Evolutionary conservation across 2,113 vertebrate species (phyloP).

Genomic region (Larimichthys crocea): DNA sequence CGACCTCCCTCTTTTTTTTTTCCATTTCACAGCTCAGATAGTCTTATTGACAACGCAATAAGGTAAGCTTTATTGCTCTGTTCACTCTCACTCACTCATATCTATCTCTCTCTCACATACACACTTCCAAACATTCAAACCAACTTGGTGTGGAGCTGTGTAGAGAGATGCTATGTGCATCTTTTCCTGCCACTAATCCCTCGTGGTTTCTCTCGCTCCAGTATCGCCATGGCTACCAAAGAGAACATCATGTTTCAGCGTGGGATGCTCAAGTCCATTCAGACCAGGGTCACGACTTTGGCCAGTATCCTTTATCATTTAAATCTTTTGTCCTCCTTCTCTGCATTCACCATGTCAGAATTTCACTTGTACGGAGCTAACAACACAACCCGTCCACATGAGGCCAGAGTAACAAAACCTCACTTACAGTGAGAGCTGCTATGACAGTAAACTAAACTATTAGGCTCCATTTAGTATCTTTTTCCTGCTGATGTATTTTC

Average conservation of each 20-base stretch:
- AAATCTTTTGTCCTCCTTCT: neutral
- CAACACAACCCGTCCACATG: no score
- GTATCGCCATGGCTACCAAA: conserved; percentile 98
- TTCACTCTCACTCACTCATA: conserved; percentile 26
- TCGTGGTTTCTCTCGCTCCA: conserved; percentile 70
- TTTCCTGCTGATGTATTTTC: conserved; percentile 27
- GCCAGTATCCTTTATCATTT: conserved; percentile 93
- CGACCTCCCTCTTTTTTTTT: conserved; percentile 23
- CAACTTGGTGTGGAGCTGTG: conserved; percentile 22
- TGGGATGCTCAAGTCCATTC: conserved; percentile 95
- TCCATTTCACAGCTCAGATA: conserved; percentile 66
- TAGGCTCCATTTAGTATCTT: conserved; percentile 20
- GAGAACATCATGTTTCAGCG: conserved; percentile 98
- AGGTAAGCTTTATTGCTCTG: conserved; percentile 62
- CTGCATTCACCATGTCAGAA: neutral
- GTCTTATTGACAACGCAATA: conserved; percentile 72
- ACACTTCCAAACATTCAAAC: conserved; percentile 34
- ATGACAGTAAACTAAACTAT: neutral
- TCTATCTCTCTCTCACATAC: neutral
- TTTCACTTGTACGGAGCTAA: neutral
- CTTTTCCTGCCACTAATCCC: conserved; percentile 22
- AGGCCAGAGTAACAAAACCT: conserved; percentile 4
- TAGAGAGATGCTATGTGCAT: neutral
- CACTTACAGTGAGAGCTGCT: conserved; percentile 21
- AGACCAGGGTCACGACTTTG: conserved; percentile 96